Base-by-base conservation (phyloP, 2,113 vertebrate genomes). In the Podilymbus podiceps region DNA sequence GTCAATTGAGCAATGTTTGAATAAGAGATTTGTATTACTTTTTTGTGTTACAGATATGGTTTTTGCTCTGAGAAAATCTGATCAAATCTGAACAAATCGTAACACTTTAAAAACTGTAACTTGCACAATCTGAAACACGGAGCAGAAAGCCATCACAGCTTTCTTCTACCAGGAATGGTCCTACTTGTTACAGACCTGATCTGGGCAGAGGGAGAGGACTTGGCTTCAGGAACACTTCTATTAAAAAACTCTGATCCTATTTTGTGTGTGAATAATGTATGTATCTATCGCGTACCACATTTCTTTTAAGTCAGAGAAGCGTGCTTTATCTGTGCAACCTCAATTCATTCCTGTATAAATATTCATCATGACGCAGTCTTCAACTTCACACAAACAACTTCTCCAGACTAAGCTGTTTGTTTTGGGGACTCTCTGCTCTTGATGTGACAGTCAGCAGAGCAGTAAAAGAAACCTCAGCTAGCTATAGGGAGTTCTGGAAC, bases 241-340 rank as follows among this genome's bases (percentile, higher is more conserved):
- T 94, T 93, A 95, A 95, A 95, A 97, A 72, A 38, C 8, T 74
- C 80, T 90, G 90, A 85, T 97, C 85, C 94, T 92, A 3, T 84
- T 96, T 95, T 91, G 56, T 0, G 0, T 92, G 89, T 96, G 88
- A 96, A 95, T 95, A 96, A 96, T 96, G 76, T 30, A 96, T 94
- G 86, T 84, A 92, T 84, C 88, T 80, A 84, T 89, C 1, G 0
- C 77, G 1, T 30, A 79, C 49, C 3, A 3, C 40, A 9, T 85
- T 91, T 93, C 93, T 97, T 97, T 95, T 86, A 94, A 96, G 92
- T 92, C 88, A 75, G 73, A 60, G 79, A 90, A 90, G 58, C 9
- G 31, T 90, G 67, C 90, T 96, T 92, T 89, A 47, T 95, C 96
- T 96, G 80, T 90, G 95, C 95, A 96, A 95, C 93, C 88, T 97